Percentiles rank a stretch among this genome's conserved stretches.
phyloP scores from a whole-genome alignment of 2,888 invertebrate species.

The Ectropis crepuscularia region DNA sequence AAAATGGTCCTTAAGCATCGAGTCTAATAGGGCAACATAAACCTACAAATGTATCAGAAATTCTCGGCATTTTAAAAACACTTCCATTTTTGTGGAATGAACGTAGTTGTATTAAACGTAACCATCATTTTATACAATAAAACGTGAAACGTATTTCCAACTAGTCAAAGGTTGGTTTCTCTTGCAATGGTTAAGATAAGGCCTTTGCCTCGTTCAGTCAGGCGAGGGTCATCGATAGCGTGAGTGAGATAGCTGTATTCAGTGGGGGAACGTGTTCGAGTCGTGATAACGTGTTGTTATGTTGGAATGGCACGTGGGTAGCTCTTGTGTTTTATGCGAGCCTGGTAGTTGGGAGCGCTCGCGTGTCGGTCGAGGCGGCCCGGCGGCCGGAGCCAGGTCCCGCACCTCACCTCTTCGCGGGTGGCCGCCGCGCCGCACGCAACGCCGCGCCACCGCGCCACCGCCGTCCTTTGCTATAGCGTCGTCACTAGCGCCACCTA shows the following conservation, averaged over 20 bases:
- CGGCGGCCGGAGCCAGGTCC: slow-evolving; percentile 62
- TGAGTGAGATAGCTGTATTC: slow-evolving; percentile 59
- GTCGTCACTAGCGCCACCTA: slow-evolving; percentile 1
- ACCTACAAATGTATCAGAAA: slow-evolving; percentile 67
- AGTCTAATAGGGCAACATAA: slow-evolving; percentile 73
- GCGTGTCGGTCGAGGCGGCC: slow-evolving; percentile 83
- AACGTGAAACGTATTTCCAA: slow-evolving; percentile 28
- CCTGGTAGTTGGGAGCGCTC: slow-evolving; percentile 80
- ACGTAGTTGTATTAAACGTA: slow-evolving; percentile 55
- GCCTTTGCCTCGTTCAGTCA: slow-evolving; percentile 60
- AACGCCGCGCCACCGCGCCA: too few species aligned
- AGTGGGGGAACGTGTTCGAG: slow-evolving; percentile 7
- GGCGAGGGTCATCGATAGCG: slow-evolving; percentile 60
- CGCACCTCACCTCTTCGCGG: slow-evolving; percentile 46
- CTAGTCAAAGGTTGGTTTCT: slow-evolving; percentile 9
- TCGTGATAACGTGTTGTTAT: slow-evolving; percentile 8
- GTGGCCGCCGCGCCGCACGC: slow-evolving; percentile 23
- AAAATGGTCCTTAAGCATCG: slow-evolving; percentile 82
- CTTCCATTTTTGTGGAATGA: slow-evolving; percentile 66
- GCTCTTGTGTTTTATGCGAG: slow-evolving; percentile 54
- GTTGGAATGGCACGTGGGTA: slow-evolving; percentile 50
- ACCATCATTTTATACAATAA: slow-evolving; percentile 14
- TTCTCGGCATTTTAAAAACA: slow-evolving; percentile 69
- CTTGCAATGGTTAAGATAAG: slow-evolving; percentile 45
- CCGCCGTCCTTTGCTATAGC: not conserved